Evolutionary conservation across 1,140 invertebrate species (phyloP).

Genomic region (Heliconius hermathena): DNA sequence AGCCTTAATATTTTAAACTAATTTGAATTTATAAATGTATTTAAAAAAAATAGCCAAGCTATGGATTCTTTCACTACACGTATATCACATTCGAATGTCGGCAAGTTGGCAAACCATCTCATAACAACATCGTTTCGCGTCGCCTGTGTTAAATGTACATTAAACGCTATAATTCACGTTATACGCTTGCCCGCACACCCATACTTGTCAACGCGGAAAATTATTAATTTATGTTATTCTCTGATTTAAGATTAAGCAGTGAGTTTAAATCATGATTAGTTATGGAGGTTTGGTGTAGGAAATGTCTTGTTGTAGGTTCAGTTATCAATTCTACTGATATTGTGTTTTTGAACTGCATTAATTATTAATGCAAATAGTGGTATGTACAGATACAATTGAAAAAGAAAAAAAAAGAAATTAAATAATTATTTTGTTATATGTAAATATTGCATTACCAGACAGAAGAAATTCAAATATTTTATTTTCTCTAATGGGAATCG

Average conservation of each 20-base stretch:
- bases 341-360: no score
- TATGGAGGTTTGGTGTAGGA: background rate
- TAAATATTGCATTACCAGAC: no score
- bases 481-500: no score
- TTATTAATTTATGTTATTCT: constrained; percentile 16
- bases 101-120: constrained; percentile 29
- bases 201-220: constrained; percentile 19
- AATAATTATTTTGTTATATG: no score
- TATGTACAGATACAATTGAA: no score
- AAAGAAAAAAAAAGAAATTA: no score
- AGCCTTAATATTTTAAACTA: background rate
- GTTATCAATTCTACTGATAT: no score
- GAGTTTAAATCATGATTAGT: background rate
- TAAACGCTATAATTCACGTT: constrained; percentile 25
- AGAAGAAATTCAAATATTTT: no score
- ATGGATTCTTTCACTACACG: background rate
- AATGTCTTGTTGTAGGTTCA: background rate
- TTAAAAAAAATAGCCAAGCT: background rate
- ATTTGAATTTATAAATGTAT: no score
- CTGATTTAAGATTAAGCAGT: constrained; percentile 17
- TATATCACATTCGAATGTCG: background rate
- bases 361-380: no score
- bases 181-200: constrained; percentile 24
- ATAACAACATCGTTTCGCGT: constrained; percentile 20
- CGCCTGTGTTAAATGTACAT: constrained; percentile 29